Conservation (phyloP, 2,113 vertebrate species). For the Albula goreensis region DNA sequence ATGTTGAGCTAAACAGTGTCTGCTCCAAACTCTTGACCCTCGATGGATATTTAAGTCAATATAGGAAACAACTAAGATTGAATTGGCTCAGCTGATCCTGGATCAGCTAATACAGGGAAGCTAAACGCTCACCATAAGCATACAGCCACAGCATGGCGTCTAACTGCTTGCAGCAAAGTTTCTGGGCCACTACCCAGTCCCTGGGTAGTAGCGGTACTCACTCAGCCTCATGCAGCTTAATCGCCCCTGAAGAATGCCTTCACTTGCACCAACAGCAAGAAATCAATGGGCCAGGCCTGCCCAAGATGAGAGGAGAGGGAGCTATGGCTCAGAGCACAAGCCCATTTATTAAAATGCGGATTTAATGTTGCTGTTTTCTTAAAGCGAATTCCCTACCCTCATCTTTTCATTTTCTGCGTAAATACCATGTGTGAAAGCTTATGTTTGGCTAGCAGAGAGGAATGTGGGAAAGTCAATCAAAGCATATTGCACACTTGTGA, state of each 20-base stretch:
- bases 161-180: not conserved
- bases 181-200: not conserved
- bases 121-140: not conserved
- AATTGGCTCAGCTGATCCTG: not conserved
- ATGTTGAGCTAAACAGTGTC: not conserved
- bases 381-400: not conserved
- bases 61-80: not conserved
- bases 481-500: not conserved
- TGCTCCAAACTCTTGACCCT: not conserved
- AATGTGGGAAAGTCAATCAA: not conserved
- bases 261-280: not conserved
- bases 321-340: not conserved
- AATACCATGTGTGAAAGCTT: not conserved
- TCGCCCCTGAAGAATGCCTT: conserved; percentile 1
- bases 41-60: not conserved
- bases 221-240: not conserved
- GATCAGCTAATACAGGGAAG: not conserved
- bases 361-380: not conserved
- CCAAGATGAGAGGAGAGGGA: not conserved
- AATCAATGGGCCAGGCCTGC: not conserved
- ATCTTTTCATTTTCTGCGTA: not conserved
- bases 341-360: not conserved
- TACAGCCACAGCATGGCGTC: not conserved
- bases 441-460: not conserved
- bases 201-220: not conserved